phyloP scores from a whole-genome alignment of 2,113 vertebrate genomes.

The Garra rufa region DNA sequence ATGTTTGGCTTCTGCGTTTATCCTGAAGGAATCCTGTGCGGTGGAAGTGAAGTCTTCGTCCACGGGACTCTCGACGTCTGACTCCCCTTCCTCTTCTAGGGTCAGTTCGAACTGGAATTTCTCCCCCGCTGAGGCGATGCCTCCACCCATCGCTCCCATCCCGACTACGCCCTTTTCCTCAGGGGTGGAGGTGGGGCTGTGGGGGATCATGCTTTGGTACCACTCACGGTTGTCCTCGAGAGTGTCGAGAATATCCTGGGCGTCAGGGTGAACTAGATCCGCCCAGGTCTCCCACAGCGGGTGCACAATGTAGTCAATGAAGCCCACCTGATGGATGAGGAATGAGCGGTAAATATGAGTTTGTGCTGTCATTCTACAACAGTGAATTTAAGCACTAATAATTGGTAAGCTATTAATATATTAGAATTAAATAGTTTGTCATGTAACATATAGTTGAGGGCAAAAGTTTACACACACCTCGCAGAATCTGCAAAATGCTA shows the following conservation, averaged over 20 bases:
- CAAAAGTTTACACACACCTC: too few relatives aligned
- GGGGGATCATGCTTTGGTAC: constrained; percentile 93
- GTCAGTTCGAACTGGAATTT: constrained; percentile 88
- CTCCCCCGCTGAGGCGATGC: constrained; percentile 59
- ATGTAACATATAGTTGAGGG: too few relatives aligned
- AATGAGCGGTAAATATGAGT: not conserved
- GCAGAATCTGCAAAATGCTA: too few relatives aligned
- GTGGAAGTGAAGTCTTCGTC: constrained; percentile 67
- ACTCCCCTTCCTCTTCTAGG: constrained; percentile 82
- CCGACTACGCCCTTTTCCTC: constrained; percentile 42
- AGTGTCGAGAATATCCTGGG: constrained; percentile 89
- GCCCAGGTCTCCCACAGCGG: constrained; percentile 95
- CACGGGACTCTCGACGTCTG: constrained; percentile 77
- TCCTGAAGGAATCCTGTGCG: constrained; percentile 49
- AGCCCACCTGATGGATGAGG: constrained; percentile 80
- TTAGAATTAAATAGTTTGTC: not conserved
- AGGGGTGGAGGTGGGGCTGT: constrained; percentile 78
- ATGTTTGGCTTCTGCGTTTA: constrained; percentile 51
- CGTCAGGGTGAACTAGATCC: constrained; percentile 89
- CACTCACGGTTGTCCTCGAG: constrained; percentile 93
- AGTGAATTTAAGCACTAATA: not conserved
- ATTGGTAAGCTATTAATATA: not conserved
- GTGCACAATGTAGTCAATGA: constrained; percentile 93
- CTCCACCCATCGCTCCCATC: constrained; percentile 64
- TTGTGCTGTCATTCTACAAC: not conserved